Evolutionary conservation across 2,113 vertebrate genomes (phyloP), one percentile per base, ranked within the genome.

Genomic region (Perognathus longimembris): DNA sequence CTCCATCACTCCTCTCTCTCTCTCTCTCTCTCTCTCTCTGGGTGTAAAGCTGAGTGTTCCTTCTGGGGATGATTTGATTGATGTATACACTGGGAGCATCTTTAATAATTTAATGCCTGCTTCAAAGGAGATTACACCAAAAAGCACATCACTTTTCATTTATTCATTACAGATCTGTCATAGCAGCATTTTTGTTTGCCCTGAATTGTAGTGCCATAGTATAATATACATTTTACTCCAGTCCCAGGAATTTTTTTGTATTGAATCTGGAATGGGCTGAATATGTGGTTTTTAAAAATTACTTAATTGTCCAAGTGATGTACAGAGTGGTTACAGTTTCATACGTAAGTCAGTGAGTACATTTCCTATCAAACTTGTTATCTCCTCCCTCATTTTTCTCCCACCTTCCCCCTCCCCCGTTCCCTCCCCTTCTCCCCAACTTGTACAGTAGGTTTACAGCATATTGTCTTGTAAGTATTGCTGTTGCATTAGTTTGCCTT

Each of bases 111-210:
- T 61, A 95, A 87, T 89, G 28, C 63, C 75, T 94, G 59, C 76
- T 97, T 97, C 89, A 97, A 96, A 97, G 64, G 78, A 90, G 67
- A 90, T 96, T 95, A 96, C 79, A 96, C 89, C 67, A 95, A 96
- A 96, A 96, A 18, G 2, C 40, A 3, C 94, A 96, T 95, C 95
- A 32, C 93, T 97, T 97, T 96, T 94, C 92, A 94, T 20, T 96
- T 97, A 92, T 92, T 96, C 92, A 86, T 92, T 96, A 89, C 75
- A 94, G 95, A 89, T 4, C 26, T 93, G 66, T 69, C 70, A 90
- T 75, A 84, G 88, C 70, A 96, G 61, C 30, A 81, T 94, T 92
- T 89, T 75, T 64, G 64, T 88, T 82, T 74, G 69, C 20, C 54
- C 87, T 88, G 92, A 94, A 93, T 91, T 89, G 22, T 81, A 89